Evolutionary conservation across 2,113 vertebrate genomes (phyloP).

Genomic region (Python bivittatus): DNA sequence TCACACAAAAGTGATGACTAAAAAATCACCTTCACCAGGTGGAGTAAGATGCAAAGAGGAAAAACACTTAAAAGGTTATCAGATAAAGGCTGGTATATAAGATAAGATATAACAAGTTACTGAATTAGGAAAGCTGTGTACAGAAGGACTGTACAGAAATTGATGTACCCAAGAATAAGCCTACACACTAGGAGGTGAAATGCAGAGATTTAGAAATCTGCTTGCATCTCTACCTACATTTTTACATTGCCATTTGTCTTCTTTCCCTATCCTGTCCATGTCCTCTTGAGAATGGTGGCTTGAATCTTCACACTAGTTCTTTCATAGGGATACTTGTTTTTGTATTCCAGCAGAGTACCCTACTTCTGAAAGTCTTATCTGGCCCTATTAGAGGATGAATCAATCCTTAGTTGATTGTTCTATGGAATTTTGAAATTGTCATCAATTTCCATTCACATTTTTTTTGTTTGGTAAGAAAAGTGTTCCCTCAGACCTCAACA

Average conservation of each 20-base stretch:
- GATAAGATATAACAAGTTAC: conserved; percentile 26
- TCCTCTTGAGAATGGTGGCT: neutral
- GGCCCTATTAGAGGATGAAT: neutral
- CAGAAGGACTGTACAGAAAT: neutral
- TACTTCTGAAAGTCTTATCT: neutral
- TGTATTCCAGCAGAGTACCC: neutral
- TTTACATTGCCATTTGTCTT: neutral
- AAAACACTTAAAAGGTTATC: conserved; percentile 3
- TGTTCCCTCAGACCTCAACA: neutral
- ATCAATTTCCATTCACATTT: conserved; percentile 2
- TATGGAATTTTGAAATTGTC: neutral
- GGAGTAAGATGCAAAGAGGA: conserved; percentile 28
- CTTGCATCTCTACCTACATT: neutral
- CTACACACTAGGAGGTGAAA: neutral
- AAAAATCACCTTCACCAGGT: conserved; percentile 41
- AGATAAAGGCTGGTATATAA: conserved; percentile 22
- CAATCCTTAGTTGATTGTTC: neutral
- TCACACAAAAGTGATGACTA: conserved; percentile 18
- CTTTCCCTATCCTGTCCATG: neutral
- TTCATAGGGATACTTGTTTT: neutral
- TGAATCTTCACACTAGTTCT: neutral
- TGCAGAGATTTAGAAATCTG: neutral
- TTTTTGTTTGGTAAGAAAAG: neutral
- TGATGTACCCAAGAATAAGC: neutral
- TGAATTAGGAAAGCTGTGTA: conserved; percentile 34